Conservation (phyloP, 2,797 vertebrate genomes). For the Gorsachius magnificus region DNA sequence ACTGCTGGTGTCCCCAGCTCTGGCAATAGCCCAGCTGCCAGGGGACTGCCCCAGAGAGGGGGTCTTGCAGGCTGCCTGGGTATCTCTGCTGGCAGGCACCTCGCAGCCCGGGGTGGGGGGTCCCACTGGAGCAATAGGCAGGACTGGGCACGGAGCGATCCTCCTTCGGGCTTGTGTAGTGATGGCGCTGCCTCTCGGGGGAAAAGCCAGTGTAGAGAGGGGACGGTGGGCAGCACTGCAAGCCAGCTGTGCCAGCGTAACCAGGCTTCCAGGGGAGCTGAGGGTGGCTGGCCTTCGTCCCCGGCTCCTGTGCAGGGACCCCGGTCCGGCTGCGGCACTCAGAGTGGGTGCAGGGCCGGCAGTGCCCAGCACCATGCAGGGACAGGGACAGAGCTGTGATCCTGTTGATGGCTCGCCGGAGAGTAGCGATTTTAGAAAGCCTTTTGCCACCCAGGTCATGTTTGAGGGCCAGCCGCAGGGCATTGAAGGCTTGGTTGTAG, state of each 20-base stretch:
- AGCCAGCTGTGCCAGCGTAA: not conserved
- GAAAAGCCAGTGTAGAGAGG: slow-evolving; percentile 10
- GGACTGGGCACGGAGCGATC: not conserved
- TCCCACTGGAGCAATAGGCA: slow-evolving; percentile 52
- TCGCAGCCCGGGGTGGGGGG: slow-evolving; percentile 69
- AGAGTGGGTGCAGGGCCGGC: slow-evolving; percentile 69
- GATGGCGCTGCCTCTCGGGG: slow-evolving; percentile 48
- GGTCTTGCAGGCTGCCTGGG: slow-evolving; percentile 67
- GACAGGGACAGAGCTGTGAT: slow-evolving; percentile 87
- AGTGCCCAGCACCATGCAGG: slow-evolving; percentile 73
- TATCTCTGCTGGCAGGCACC: slow-evolving; percentile 69
- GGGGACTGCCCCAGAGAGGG: slow-evolving; percentile 63
- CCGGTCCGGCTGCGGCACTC: slow-evolving; percentile 59
- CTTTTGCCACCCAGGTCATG: slow-evolving; percentile 92
- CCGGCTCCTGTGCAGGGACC: not conserved
- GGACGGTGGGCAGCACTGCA: slow-evolving; percentile 35
- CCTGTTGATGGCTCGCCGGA: slow-evolving; percentile 89
- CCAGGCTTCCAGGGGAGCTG: not conserved
- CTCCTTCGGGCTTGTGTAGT: not conserved
- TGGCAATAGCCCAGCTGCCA: slow-evolving; percentile 84
- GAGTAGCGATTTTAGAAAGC: slow-evolving; percentile 94
- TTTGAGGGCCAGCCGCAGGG: slow-evolving; percentile 86
- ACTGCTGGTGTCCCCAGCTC: slow-evolving; percentile 75
- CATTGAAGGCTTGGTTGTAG: slow-evolving; percentile 97
- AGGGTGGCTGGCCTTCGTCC: not conserved